Base-by-base conservation (phyloP, 2,113 vertebrate species). In the Alosa alosa region DNA sequence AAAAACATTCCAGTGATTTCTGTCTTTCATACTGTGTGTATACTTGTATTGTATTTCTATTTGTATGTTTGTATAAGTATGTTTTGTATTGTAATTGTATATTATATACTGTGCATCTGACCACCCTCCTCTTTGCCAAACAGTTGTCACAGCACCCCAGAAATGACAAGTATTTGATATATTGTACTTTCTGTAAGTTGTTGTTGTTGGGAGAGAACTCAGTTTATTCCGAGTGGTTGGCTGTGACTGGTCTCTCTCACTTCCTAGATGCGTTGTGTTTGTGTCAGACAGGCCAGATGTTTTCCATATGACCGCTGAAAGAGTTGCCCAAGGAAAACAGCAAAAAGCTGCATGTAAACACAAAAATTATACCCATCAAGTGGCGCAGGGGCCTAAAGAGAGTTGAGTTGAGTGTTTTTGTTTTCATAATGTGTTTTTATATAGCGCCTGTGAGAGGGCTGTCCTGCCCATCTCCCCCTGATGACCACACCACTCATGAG, bases 251-350 rank as follows among this genome's bases (percentile, higher is more conserved):
- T 25, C 84, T 47, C 31, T 75, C 49, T 17, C n/a, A 57, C 60
- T 46, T 57, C 82, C 82, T 81, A 57, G 45, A 60, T n/a, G 10
- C 81, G 36, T 83, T 75, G 22, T 90, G 82, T 86, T 85, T 89
- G 49, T 84, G 39, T 87, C 72, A 81, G 86, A 83, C 55, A 31
- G 41, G 85, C 84, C 89, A 91, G 89, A 88, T 92, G 90, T 84
- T 85, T 85, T 87, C 90, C 90, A 91, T 89, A 91, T 91, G 89
- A 85, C 84, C 47, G 31, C 68, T 49, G 18, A 86, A 81, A 72
- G 20, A 44, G 72, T 85, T 88, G 31, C 60, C 86, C 75, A 87
- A 85, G 72, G 82, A 84, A 82, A 84, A 85, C 47, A 86, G 89
- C 86, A 82, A 52, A 87, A 39, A 84, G 64, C 22, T 57, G 84